Evolutionary conservation across 2,113 vertebrate genomes (phyloP).

Genomic region (Centrocercus urophasianus): DNA sequence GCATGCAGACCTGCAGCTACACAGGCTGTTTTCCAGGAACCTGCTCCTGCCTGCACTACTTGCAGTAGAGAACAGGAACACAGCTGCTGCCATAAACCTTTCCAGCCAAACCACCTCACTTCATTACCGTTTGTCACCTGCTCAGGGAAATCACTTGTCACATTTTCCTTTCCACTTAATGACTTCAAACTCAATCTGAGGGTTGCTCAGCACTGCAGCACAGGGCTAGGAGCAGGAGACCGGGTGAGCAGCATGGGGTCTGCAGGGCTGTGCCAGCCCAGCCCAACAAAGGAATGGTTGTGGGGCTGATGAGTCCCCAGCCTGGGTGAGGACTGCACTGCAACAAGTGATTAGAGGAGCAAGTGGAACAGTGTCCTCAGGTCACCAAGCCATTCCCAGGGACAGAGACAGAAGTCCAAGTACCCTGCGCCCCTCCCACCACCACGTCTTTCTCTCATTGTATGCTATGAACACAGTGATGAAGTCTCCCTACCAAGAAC

Average conservation of each 20-base stretch:
- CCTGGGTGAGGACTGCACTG: neutral
- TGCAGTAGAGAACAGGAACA: conserved; percentile 11
- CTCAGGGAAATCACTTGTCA: conserved; percentile 75
- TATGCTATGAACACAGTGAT: neutral
- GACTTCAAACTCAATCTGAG: conserved; percentile 70
- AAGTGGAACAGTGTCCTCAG: neutral
- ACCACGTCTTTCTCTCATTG: neutral
- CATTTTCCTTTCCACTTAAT: conserved; percentile 74
- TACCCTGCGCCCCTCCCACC: neutral
- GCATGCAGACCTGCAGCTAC: neutral
- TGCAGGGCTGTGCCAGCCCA: too few relatives aligned
- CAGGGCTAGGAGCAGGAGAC: neutral
- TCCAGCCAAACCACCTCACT: neutral
- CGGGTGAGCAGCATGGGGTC: neutral
- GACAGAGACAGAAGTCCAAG: neutral
- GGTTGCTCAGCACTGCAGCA: neutral
- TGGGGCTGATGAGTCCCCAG: neutral
- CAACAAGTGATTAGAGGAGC: neutral
- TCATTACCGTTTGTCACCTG: conserved; percentile 70
- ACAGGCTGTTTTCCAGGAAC: neutral
- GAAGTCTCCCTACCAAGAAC: neutral
- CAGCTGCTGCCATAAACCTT: conserved; percentile 33
- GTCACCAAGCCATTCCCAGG: neutral
- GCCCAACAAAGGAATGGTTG: neutral
- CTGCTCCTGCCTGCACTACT: neutral